Base-by-base conservation (phyloP, 2,113 vertebrate genomes). In the Pogonocichla stellata region DNA sequence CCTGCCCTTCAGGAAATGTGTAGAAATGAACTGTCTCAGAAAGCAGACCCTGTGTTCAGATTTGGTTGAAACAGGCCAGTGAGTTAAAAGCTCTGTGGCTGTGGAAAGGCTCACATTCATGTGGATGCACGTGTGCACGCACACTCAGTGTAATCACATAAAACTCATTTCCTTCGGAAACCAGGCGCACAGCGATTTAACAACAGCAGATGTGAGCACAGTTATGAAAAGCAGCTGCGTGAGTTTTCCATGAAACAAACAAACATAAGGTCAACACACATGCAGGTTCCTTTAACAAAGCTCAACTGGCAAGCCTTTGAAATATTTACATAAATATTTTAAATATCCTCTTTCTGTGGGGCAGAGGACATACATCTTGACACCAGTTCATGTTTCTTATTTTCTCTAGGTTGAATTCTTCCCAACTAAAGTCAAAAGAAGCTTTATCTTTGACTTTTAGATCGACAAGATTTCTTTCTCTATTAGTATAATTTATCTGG, bases 121-220 rank as follows among this genome's bases (percentile, higher is more conserved):
- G 64, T n/a, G 80, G 79, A 25, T 16, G 72, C 94, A 93, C 43
- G 22, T 88, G 91, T 83, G 67, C 82, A 60, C 0, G 8, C 89
- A 79, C 65, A 70, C 53, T 53, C 88, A 77, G 58, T 83, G 64
- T 95, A 96, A 94, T 93, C 94, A 88, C 80, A 97, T 92, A 92
- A 97, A 94, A 64, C 86, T 88, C 86, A 96, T 94, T 96, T 97
- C 95, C 96, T 93, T 94, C 6, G 29, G 96, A 96, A 96, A 96
- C 80, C 56, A 77, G 82, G 72, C 92, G 93, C 73, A 54, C 90
- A 87, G 50, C 15, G 14, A 87, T 53, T 69, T 48, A 89, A 87
- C 74, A 75, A 10, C 61, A 94, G 89, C 94, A 96, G 89, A 96
- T 97, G 96, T 95, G 94, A 87, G 19, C 53, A 16, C 17, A 47